phyloP scores from a whole-genome alignment of 1,140 invertebrate species.

The Cotesia chilonis region DNA sequence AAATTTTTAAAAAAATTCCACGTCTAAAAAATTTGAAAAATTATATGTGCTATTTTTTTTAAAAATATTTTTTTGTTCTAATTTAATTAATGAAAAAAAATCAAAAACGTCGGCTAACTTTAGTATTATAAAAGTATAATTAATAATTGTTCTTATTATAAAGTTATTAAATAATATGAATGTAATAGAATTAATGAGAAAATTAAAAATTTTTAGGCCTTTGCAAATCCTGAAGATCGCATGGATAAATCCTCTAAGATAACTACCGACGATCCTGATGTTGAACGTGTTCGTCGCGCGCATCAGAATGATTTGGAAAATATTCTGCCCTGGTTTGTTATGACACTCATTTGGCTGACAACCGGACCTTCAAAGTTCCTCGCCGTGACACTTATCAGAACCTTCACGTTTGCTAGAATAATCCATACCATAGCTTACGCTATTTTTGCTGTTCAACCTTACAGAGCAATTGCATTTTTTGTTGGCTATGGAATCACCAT shows the following conservation, averaged over 20 bases:
- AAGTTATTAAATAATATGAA: no score
- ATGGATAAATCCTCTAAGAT: slow-evolving; percentile 57
- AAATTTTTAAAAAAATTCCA: no score
- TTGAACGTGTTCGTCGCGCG: slow-evolving; percentile 68
- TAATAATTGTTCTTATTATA: no score
- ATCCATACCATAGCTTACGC: slow-evolving; percentile 70
- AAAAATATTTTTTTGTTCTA: neutral
- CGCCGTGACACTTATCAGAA: slow-evolving; percentile 68
- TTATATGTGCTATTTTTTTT: no score
- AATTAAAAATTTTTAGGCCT: slow-evolving; percentile 63
- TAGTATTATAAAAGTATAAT: no score
- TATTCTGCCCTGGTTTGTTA: slow-evolving; percentile 68
- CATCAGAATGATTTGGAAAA: slow-evolving; percentile 75
- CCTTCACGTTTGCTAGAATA: slow-evolving; percentile 66
- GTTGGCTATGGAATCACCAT: slow-evolving; percentile 62
- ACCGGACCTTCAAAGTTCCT: slow-evolving; percentile 63
- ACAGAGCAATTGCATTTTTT: slow-evolving; percentile 64
- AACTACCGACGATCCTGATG: slow-evolving; percentile 62
- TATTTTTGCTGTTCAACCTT: slow-evolving; percentile 66
- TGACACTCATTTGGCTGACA: slow-evolving; percentile 67
- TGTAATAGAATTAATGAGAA: neutral
- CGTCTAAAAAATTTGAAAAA: no score
- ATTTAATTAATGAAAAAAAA: slow-evolving; percentile 1
- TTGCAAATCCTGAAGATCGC: slow-evolving; percentile 69
- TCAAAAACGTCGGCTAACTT: neutral